Base-by-base conservation (phyloP, 1,140 invertebrate species). In the Heliconius himera region DNA sequence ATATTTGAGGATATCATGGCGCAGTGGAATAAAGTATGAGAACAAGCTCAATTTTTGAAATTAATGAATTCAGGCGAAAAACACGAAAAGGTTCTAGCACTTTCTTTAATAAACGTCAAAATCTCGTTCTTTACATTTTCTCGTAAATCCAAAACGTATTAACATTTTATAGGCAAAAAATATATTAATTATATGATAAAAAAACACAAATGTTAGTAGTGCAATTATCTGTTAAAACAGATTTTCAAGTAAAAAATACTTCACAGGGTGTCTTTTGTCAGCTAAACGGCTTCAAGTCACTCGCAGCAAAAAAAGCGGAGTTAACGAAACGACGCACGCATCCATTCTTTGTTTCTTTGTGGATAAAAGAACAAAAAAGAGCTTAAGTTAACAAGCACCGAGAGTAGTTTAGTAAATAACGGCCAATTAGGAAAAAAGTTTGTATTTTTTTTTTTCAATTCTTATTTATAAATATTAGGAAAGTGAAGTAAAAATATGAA, bases 351-450 rank as follows among this genome's bases (percentile, higher is more conserved):
- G 22, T 66, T 66, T 66, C 60, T 66, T 66, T 66, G 60, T 66
- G 60, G 60, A 66, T 66, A 66, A 66, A 66, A 66, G 22, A 66
- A 66, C 60, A 66, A 66, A 66, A 66, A 66, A 66, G 60, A 66
- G n/a, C 54, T 60, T 60, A 60, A 66, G 8, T 66, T 66, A 66
- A 66, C 60, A 66, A 66, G 60, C 60, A 29, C 26, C 26, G 26
- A 29, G 60, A 9, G 60, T 66, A 29, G 22, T 66, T 66, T 66
- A 16, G 20, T 66, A 66, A 26, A 66, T 66, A 66, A 66, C 60
- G 60, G 26, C 60, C 60, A 66, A 66, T 66, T 29, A 66, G 60
- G 60, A 66, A 29, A 66, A 66, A 26, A 66, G 16, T 20, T 13
- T n/a, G 18, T 56, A 9, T 56, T 22, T n/a, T n/a, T 20, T 22